These are phyloP conservation scores for Ennomos fuscantarius DNA, from an alignment of 2,888 invertebrate species.

Conservation along the genomic window DNA sequence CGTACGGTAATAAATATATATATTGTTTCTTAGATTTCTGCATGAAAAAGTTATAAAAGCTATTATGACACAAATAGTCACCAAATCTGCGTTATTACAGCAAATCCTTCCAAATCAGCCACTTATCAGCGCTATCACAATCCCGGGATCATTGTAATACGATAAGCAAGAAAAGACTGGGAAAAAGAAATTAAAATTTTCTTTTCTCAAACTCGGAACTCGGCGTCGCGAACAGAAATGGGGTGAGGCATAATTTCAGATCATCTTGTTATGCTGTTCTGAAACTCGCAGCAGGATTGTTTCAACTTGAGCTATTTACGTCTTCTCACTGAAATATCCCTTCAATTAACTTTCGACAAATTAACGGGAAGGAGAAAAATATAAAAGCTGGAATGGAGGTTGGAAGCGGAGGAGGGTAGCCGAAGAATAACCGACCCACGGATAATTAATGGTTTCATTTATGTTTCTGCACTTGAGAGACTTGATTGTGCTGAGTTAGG, in stretches of 20 bases:
- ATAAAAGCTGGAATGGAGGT: slow-evolving; percentile 59
- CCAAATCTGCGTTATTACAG: slow-evolving; percentile 23
- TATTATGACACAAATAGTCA: neutral
- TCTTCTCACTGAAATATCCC: slow-evolving; percentile 63
- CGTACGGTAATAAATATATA: too few species aligned
- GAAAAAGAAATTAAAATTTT: slow-evolving; percentile 45
- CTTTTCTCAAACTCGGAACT: slow-evolving; percentile 37
- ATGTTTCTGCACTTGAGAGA: slow-evolving; percentile 83
- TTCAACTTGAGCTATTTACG: slow-evolving; percentile 64
- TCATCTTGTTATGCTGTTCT: slow-evolving; percentile 59
- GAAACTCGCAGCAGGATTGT: slow-evolving; percentile 53
- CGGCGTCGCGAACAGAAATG: slow-evolving; percentile 45
- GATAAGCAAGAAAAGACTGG: slow-evolving; percentile 37
- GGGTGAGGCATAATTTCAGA: slow-evolving; percentile 53
- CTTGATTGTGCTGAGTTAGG: slow-evolving; percentile 79
- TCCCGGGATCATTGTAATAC: slow-evolving; percentile 35
- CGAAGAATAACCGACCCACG: slow-evolving; percentile 77
- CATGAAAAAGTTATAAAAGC: slow-evolving; percentile 1
- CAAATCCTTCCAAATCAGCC: slow-evolving; percentile 28
- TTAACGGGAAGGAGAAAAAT: slow-evolving; percentile 72
- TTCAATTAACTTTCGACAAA: slow-evolving; percentile 78
- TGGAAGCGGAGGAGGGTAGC: slow-evolving; percentile 49
- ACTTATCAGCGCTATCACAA: slow-evolving; percentile 36
- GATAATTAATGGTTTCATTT: slow-evolving; percentile 85
- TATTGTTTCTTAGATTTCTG: neutral